Base-by-base conservation (phyloP, 2,888 invertebrate genomes). In the Nemurella pictetii region DNA sequence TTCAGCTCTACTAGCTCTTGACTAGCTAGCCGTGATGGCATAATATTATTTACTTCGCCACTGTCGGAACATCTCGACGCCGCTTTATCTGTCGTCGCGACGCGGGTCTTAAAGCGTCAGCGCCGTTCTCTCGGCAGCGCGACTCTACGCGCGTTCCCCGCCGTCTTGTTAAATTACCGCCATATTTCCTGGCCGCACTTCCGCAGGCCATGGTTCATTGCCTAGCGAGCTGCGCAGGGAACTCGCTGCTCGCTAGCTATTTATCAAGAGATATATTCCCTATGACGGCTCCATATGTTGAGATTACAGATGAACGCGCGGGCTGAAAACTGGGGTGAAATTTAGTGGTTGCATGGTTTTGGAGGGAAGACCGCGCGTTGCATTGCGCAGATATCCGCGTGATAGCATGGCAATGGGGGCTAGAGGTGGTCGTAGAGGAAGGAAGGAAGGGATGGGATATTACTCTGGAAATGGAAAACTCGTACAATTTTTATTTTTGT, bases 331-430 rank as follows among this genome's bases (percentile, higher is more conserved):
- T 87, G 87, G 87, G 87, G 88, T 88, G 88, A 88, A 88, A 89
- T 89, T 89, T 89, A 89, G 88, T 88, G 89, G 89, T 82, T 74
- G 85, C 32, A 77, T 26, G 83, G 20, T 29, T 35, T 36, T n/a
- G 85, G 80, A 85, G 74, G 86, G 86, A 83, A 85, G n/a, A 28
- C n/a, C 28, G 9, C 9, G 55, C 55, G 55, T 55, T 55, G 55
- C 55, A 55, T 55, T 30, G 78, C 26, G 15, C 75, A 26, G 9
- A 26, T 15, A 29, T 80, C 35, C 80, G 35, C 32, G 85, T 86
- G 85, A 86, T 80, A 77, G 85, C 55, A 83, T 80, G 85, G 82
- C 84, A 77, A 74, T 74, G 86, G 30, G 29, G 36, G 80, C 9
- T 9, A 72, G 72, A 26, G 36, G 75, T 3, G 80, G 26, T 2